Evolutionary conservation across 2,113 vertebrate genomes (phyloP), one percentile per base, ranked within the genome.

Genomic region (Phyllostomus hastatus): DNA sequence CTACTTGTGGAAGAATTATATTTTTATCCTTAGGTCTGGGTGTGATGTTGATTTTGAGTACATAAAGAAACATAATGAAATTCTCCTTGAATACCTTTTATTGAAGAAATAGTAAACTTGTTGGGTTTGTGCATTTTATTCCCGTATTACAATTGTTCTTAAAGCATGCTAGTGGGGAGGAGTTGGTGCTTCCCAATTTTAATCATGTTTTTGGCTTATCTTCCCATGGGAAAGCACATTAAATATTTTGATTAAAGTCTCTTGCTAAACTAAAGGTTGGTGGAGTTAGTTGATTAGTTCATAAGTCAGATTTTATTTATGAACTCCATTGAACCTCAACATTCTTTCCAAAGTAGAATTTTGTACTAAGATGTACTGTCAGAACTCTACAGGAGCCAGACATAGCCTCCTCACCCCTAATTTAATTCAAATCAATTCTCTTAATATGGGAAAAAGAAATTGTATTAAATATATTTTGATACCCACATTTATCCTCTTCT

Each of bases 11-110:
- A 86, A 90, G 54, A 81, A 83, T 38, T 80, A 20, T 81, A 4
- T 84, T 61, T 95, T 86, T 83, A 33, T 94, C 73, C 16, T 91
- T 95, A 38, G 35, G 52, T 75, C 35, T 95, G 61, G 79, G 69
- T 57, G 31, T 90, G 46, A 43, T 96, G 38, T 81, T 50, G 43
- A 57, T 41, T 92, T 54, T 90, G 81, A 95, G 38, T 83, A 72
- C 66, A n/a, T 82, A 59, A 69, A 81, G 26, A 46, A 91, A 94
- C 67, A 52, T 48, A 85, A 67, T 82, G 38, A 90, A 92, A 75
- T 75, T 28, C 83, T 46, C 48, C 64, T 16, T 86, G n/a, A 75
- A 75, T 41, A 81, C 12, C 15, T 90, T 31, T 11, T 75, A 41
- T 75, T 64, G 35, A n/a, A 89, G 43, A 72, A 69, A 64, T 41